These are phyloP conservation scores for Clostera curtula DNA, from an alignment of 2,888 invertebrate species.

Conservation along the genomic window DNA sequence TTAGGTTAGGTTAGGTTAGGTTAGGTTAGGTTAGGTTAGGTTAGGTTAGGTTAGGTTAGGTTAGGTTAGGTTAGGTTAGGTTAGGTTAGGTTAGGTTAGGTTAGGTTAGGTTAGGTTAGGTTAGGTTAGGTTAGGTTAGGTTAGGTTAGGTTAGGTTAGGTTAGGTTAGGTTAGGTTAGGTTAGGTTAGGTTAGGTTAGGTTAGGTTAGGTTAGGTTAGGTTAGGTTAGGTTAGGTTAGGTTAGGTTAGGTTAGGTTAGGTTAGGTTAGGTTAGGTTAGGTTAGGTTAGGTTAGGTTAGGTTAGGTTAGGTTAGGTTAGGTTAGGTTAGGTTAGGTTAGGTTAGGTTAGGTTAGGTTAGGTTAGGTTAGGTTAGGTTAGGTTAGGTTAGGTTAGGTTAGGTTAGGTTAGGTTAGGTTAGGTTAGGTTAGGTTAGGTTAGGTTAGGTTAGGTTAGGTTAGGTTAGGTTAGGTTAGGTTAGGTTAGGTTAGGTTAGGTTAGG, in stretches of 20 bases:
- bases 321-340: conserved; percentile 16
- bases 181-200: conserved; percentile 8
- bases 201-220: conserved; percentile 11
- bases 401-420: conserved; percentile 17
- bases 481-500: conserved; percentile 19
- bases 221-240: conserved; percentile 12
- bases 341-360: conserved; percentile 17
- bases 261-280: conserved; percentile 8
- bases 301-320: conserved; percentile 8
- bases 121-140: conserved; percentile 2
- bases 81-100: neutral
- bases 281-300: conserved; percentile 8
- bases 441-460: conserved; percentile 16
- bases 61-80: too few species aligned
- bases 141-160: conserved; percentile 5
- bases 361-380: conserved; percentile 18
- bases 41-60: too few species aligned
- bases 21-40: too few species aligned
- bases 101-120: neutral
- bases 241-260: conserved; percentile 8
- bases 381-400: conserved; percentile 17
- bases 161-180: conserved; percentile 5
- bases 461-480: conserved; percentile 17
- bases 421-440: conserved; percentile 11
- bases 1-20: too few species aligned